phyloP scores from a whole-genome alignment of 2,888 invertebrate genomes.

The Harpalus rufipes region DNA sequence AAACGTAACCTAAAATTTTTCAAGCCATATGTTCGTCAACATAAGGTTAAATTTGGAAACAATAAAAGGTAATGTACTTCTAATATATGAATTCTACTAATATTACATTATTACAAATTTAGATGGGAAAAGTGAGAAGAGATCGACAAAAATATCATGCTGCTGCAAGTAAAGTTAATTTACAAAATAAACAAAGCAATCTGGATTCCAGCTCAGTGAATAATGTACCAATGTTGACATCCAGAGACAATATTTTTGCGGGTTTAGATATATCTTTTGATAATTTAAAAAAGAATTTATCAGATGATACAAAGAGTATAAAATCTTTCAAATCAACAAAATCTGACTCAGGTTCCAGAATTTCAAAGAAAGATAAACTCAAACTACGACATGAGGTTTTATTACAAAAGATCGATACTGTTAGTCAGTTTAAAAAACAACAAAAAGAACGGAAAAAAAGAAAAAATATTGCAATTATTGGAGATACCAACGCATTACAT shows the following conservation, averaged over 20 bases:
- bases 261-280: slow-evolving; percentile 70
- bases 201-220: background rate
- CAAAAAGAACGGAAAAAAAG: slow-evolving; percentile 71
- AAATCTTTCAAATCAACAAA: slow-evolving; percentile 73
- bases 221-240: slow-evolving; percentile 13
- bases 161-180: background rate
- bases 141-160: slow-evolving; percentile 18
- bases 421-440: slow-evolving; percentile 72
- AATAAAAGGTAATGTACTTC: background rate
- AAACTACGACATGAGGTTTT: slow-evolving; percentile 72
- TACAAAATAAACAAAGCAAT: slow-evolving; percentile 6
- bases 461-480: slow-evolving; percentile 72
- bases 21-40: background rate
- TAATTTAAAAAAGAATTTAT: slow-evolving; percentile 69
- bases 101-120: slow-evolving; percentile 6
- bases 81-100: background rate
- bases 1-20: background rate
- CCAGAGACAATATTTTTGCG: slow-evolving; percentile 71
- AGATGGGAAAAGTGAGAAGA: slow-evolving; percentile 52
- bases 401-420: slow-evolving; percentile 73
- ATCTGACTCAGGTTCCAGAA: slow-evolving; percentile 70
- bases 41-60: background rate
- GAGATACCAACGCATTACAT: slow-evolving; percentile 73
- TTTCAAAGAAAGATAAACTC: slow-evolving; percentile 74
- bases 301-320: slow-evolving; percentile 72